These are phyloP conservation scores for Sepioteuthis lessoniana DNA, from an alignment of 2,888 invertebrate genomes.

Conservation along the genomic window DNA sequence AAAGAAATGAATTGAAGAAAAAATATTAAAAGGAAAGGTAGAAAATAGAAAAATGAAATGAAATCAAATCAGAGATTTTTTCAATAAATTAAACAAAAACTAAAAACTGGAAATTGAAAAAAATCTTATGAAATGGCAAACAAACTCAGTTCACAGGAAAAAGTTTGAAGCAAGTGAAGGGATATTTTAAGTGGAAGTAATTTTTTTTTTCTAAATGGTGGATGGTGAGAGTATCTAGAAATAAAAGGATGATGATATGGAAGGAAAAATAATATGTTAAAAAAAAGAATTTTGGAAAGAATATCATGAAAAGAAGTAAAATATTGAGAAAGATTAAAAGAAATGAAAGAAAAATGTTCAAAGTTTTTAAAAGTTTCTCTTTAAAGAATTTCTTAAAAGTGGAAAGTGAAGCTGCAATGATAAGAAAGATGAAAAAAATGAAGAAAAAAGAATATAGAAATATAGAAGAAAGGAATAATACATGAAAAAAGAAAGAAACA, in stretches of 20 bases:
- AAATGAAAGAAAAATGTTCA: neutral
- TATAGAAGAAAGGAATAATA: neutral
- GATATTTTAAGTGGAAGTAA: neutral
- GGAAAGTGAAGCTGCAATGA: neutral
- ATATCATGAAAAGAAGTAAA: neutral
- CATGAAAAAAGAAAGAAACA: neutral
- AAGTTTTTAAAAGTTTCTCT: slow-evolving; percentile 7
- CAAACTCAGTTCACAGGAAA: neutral
- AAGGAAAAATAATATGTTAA: neutral
- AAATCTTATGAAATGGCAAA: neutral
- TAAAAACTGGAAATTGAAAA: neutral
- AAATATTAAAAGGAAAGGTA: too few relatives aligned
- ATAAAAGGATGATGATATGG: too few relatives aligned
- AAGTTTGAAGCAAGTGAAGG: neutral
- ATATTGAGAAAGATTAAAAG: neutral
- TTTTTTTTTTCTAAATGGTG: neutral
- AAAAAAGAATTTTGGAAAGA: neutral
- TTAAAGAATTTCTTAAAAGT: neutral
- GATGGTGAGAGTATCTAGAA: neutral
- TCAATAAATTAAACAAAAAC: neutral
- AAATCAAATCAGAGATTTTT: too few relatives aligned
- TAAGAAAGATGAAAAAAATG: neutral
- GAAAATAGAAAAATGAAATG: too few relatives aligned
- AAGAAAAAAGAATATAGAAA: neutral
- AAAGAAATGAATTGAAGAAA: neutral